Conservation (phyloP, 2,113 vertebrate genomes). For the Pseudopipra pipra region DNA sequence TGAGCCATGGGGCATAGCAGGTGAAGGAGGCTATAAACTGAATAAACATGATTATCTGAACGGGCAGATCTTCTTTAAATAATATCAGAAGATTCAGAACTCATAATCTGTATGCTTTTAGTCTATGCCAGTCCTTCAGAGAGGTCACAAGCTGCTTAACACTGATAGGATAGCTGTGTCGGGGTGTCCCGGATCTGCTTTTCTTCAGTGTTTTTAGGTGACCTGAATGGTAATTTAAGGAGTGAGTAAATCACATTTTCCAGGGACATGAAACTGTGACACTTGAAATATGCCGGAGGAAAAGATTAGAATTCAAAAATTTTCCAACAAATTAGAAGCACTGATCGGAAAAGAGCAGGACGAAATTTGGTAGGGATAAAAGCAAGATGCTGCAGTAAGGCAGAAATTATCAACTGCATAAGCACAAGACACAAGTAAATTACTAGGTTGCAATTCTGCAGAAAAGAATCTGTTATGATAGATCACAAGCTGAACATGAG, state of each 20-base stretch:
- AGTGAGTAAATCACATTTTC: not conserved
- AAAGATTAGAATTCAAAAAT: not conserved
- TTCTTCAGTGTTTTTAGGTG: not conserved
- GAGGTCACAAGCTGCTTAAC: not conserved
- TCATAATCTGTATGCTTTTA: not conserved
- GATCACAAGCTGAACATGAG: slow-evolving; percentile 26
- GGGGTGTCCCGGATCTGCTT: not conserved
- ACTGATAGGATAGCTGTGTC: not conserved
- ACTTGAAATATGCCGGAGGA: not conserved
- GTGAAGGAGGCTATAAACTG: not conserved
- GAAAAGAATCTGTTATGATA: not conserved
- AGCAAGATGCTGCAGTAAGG: not conserved
- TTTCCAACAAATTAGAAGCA: not conserved
- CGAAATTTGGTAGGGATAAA: not conserved
- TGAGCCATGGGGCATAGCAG: not conserved
- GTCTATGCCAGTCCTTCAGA: not conserved
- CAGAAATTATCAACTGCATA: not conserved
- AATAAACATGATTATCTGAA: not conserved
- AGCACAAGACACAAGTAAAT: not conserved
- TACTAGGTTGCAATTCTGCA: not conserved
- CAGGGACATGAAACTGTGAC: not conserved
- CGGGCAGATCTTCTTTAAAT: not conserved
- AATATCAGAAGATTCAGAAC: not conserved
- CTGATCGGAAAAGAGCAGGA: not conserved
- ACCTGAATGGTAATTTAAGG: not conserved